These are phyloP conservation scores for Platyura marginata DNA, from an alignment of 1,140 invertebrate species.

Conservation along the genomic window DNA sequence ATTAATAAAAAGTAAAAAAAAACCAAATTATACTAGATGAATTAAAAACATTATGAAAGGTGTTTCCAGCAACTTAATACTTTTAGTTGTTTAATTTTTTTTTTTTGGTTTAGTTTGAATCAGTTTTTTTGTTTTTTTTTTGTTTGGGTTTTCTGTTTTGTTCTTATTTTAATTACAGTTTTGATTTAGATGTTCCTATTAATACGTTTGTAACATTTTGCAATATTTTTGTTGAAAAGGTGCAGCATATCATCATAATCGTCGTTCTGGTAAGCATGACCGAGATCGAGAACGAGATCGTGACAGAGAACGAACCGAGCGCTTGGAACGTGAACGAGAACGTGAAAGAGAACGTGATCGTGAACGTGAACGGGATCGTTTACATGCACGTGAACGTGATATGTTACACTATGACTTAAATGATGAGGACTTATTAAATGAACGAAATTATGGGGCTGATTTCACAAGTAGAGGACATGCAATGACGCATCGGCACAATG, in stretches of 20 bases:
- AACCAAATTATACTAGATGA: too few relatives aligned
- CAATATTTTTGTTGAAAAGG: conserved; percentile 15
- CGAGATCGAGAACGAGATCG: conserved; percentile 10
- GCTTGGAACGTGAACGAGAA: conserved; percentile 1
- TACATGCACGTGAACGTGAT: conserved; percentile 20
- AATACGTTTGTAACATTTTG: too few relatives aligned
- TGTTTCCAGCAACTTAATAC: too few relatives aligned
- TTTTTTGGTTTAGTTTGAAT: too few relatives aligned
- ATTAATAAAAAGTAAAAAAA: too few relatives aligned
- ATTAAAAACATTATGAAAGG: too few relatives aligned
- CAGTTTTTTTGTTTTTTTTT: too few relatives aligned
- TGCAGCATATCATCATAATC: conserved; percentile 19
- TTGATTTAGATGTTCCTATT: too few relatives aligned
- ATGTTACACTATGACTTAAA: conserved; percentile 23
- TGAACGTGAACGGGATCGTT: conserved; percentile 12
- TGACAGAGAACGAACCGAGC: conserved; percentile 4
- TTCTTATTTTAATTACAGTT: too few relatives aligned
- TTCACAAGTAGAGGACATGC: conserved; percentile 17
- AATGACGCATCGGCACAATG: conserved; percentile 10
- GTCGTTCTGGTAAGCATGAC: conserved; percentile 16
- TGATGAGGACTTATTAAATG: conserved; percentile 20
- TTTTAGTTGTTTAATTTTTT: too few relatives aligned
- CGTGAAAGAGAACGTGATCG: conserved; percentile 2
- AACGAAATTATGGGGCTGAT: conserved; percentile 13
- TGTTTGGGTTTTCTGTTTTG: too few relatives aligned